These are phyloP conservation scores for Argynnis bischoffii DNA, from an alignment of 2,888 invertebrate species.

Conservation along the genomic window DNA sequence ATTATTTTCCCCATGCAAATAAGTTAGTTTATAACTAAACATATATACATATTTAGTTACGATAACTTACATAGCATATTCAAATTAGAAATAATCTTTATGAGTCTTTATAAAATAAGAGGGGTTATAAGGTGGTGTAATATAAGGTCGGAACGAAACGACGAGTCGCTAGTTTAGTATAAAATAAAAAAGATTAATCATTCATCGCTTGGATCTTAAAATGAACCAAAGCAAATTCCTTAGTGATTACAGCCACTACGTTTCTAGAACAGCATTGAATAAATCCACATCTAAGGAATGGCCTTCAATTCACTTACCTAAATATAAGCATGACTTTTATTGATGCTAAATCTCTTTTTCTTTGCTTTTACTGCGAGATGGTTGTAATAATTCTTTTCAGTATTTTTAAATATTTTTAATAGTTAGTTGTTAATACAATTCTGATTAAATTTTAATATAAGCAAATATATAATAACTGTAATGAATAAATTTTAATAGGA, in stretches of 20 bases:
- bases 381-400: slow-evolving; percentile 16
- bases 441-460: too few species aligned
- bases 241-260: slow-evolving; percentile 26
- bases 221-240: slow-evolving; percentile 29
- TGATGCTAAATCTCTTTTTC: slow-evolving; percentile 48
- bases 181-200: background rate
- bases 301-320: slow-evolving; percentile 44
- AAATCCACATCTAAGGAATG: slow-evolving; percentile 43
- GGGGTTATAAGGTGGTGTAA: background rate
- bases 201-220: slow-evolving; percentile 25
- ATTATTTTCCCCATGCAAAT: too few species aligned
- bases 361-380: slow-evolving; percentile 30
- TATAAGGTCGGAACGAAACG: background rate
- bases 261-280: slow-evolving; percentile 53
- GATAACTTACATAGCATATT: too few species aligned
- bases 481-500: too few species aligned
- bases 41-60: too few species aligned
- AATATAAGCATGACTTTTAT: slow-evolving; percentile 46
- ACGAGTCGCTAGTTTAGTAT: background rate
- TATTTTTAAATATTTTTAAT: background rate
- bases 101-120: too few species aligned
- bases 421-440: too few species aligned
- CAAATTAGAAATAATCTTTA: too few species aligned
- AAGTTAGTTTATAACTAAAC: too few species aligned
- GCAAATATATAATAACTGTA: too few species aligned